Conservation (phyloP, 2,797 vertebrate genomes). For the Alauda arvensis region DNA sequence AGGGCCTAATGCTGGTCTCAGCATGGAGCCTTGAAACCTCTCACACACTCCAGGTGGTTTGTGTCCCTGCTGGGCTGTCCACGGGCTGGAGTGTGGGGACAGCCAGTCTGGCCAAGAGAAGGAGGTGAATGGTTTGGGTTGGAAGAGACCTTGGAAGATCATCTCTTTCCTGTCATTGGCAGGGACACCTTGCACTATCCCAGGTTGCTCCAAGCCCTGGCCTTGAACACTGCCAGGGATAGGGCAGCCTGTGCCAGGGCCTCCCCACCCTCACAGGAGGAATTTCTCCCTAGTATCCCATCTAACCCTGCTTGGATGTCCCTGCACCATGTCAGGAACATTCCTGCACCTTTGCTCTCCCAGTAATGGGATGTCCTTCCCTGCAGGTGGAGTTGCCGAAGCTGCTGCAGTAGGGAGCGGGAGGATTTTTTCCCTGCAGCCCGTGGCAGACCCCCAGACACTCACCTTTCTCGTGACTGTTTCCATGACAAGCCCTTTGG, state of each 20-base stretch:
- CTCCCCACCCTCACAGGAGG: background rate
- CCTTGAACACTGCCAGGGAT: background rate
- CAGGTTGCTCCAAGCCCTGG: background rate
- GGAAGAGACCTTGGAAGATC: background rate
- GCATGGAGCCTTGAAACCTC: background rate
- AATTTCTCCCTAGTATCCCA: background rate
- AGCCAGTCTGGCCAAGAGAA: background rate
- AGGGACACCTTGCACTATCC: background rate
- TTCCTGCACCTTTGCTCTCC: background rate
- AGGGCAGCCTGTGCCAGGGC: background rate
- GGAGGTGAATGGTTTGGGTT: background rate
- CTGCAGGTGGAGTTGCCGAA: constrained; percentile 77
- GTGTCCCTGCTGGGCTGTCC: background rate
- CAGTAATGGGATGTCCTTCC: background rate
- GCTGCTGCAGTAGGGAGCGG: constrained; percentile 70
- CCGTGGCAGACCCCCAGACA: background rate
- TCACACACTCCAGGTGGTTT: background rate
- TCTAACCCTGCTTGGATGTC: background rate
- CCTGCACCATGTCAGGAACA: background rate
- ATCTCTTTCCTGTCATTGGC: background rate
- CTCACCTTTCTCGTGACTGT: constrained; percentile 5
- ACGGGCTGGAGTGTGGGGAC: background rate
- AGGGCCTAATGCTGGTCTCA: background rate
- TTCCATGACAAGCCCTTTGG: constrained; percentile 20
- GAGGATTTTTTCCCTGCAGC: background rate